Percentiles rank a stretch among this genome's conserved stretches.
Evolutionary conservation across 2,888 invertebrate species (phyloP).

Genomic region (Augochlorella aurata): DNA sequence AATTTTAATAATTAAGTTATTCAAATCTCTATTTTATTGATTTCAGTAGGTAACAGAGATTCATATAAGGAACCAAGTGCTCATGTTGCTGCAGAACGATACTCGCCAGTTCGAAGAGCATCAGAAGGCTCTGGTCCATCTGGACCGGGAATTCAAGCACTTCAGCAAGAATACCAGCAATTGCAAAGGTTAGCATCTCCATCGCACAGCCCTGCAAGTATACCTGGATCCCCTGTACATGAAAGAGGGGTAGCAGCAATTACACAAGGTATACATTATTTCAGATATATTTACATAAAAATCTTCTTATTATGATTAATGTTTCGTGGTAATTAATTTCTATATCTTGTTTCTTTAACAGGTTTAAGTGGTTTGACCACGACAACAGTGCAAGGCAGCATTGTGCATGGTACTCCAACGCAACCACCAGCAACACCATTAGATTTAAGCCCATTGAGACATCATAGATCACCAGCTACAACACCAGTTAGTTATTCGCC

Average conservation of each 20-base stretch:
- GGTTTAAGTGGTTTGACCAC: constrained; percentile 90
- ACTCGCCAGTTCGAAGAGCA: constrained; percentile 95
- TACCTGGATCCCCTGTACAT: constrained; percentile 80
- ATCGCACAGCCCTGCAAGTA: constrained; percentile 81
- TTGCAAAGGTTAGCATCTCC: constrained; percentile 85
- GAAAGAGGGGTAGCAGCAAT: constrained; percentile 83
- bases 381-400: constrained; percentile 86
- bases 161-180: constrained; percentile 91
- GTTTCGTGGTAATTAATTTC: background rate
- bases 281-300: background rate
- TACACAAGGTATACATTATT: constrained; percentile 82
- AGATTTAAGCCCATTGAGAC: constrained; percentile 83
- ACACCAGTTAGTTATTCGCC: constrained; percentile 82
- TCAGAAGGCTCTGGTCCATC: constrained; percentile 89
- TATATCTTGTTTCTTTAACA: constrained; percentile 69
- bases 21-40: constrained; percentile 17
- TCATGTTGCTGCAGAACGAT: constrained; percentile 86
- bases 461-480: constrained; percentile 80
- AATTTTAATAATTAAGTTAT: constrained; percentile 16
- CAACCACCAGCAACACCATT: constrained; percentile 83
- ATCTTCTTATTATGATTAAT: background rate
- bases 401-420: constrained; percentile 88
- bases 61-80: constrained; percentile 84
- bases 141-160: constrained; percentile 85
- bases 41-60: constrained; percentile 82